Base-by-base conservation (phyloP, 2,888 invertebrate species). In the Sphinx pinastri region DNA sequence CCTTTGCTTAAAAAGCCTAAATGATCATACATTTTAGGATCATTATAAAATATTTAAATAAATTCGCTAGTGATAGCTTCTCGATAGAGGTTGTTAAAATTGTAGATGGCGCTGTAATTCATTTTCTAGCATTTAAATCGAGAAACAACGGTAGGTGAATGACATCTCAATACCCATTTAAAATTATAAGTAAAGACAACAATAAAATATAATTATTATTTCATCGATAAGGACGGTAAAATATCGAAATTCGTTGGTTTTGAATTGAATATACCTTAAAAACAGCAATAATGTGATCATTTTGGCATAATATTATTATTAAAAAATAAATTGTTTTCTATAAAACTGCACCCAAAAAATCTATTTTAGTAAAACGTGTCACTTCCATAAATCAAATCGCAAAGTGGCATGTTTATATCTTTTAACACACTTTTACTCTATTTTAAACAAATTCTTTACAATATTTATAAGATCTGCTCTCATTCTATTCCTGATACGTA, bases 261-360 rank as follows among this genome's bases (percentile, higher is more conserved):
- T 8, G 38, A 38, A 38, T 6, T 52, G 14, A 52, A 14, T 2
- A 52, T n/a, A 13, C n/a, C n/a, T 19, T 55, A 11, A 16, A 55
- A 0, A 55, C 5, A 1, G 0, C 11, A 12, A 0, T 13, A 14
- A 63, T 63, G 19, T 63, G 63, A 49, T 63, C 49, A 63, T 63
- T 63, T 19, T 63, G 63, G 63, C 63, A 4, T 60, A 16, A n/a
- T 2, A 60, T 60, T 54, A 16, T 16, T 16, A 59, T 58, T 14
- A 5, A 16, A 16, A 19, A 49, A 19, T 2, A 68, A 38, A 19
- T 16, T 54, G 71, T 67, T 57, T 75, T 74, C 72, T 75, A 83
- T 88, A 88, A 88, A 84, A 82, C 87, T 87, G 87, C 88, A 88
- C 85, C 78, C 67, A 68, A 75, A 71, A 74, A 71, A 73, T 74